Evolutionary conservation across 2,888 invertebrate species (phyloP).

Genomic region (Metacarcinus magister): DNA sequence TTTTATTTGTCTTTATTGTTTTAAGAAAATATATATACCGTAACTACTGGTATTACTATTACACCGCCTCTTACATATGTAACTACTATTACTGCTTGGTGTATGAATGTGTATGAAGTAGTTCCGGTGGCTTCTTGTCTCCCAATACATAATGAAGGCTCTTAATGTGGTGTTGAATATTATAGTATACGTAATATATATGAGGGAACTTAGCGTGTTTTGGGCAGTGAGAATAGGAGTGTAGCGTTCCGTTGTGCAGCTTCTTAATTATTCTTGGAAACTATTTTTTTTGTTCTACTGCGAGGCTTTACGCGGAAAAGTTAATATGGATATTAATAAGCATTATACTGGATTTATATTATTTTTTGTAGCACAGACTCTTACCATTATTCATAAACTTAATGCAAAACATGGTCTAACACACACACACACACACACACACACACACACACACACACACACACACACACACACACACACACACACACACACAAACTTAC

Average conservation of each 20-base stretch:
- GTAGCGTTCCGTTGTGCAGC: background rate
- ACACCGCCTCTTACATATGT: background rate
- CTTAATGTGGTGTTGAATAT: conserved; percentile 15
- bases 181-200: background rate
- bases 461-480: conserved; percentile 22
- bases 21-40: background rate
- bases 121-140: background rate
- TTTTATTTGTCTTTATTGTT: background rate
- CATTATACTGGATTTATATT: background rate
- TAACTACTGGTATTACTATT: background rate
- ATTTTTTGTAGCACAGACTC: background rate
- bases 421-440: background rate
- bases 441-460: conserved; percentile 4
- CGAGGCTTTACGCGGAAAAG: background rate
- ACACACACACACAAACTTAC: conserved; percentile 30
- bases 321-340: background rate
- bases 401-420: background rate
- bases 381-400: background rate
- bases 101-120: background rate
- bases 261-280: conserved; percentile 22
- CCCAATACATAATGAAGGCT: background rate
- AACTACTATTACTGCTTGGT: background rate
- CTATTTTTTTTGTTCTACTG: background rate
- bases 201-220: background rate
- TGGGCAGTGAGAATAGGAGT: background rate